Conservation (phyloP, 2,113 vertebrate genomes). For the Ia io region DNA sequence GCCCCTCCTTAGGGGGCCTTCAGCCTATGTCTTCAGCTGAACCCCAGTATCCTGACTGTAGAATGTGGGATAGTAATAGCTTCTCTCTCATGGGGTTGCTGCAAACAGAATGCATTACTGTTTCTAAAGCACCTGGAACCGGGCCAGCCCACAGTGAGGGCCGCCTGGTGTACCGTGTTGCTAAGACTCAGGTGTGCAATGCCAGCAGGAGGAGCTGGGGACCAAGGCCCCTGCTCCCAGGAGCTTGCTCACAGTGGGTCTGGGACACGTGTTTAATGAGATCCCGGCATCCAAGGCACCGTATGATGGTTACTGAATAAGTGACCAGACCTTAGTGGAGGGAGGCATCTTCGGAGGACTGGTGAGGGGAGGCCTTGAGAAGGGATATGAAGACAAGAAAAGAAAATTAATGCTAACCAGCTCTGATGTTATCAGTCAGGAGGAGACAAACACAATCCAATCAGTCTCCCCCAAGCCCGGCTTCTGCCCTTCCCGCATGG, state of each 20-base stretch:
- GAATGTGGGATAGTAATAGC: not conserved
- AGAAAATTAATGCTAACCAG: not conserved
- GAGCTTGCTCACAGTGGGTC: not conserved
- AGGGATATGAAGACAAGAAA: not conserved
- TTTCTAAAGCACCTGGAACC: not conserved
- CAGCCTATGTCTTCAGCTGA: not conserved
- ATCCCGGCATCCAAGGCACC: not conserved
- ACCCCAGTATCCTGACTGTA: not conserved
- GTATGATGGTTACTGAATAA: accelerated
- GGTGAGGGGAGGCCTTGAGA: not conserved
- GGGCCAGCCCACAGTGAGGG: not conserved
- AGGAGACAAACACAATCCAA: not conserved
- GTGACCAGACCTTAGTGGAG: no score
- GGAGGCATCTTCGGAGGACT: not conserved
- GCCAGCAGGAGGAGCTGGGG: not conserved
- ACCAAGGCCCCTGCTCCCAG: not conserved
- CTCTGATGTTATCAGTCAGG: constrained; percentile 30
- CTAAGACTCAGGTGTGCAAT: not conserved
- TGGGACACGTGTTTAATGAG: not conserved
- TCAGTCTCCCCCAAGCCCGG: not conserved
- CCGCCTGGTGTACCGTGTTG: not conserved
- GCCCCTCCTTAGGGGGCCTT: not conserved
- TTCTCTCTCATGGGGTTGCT: not conserved
- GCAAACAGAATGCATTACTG: not conserved
- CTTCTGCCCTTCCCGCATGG: not conserved